Evolutionary conservation across 2,888 invertebrate genomes (phyloP).

Genomic region (Pemphredon lugubris): DNA sequence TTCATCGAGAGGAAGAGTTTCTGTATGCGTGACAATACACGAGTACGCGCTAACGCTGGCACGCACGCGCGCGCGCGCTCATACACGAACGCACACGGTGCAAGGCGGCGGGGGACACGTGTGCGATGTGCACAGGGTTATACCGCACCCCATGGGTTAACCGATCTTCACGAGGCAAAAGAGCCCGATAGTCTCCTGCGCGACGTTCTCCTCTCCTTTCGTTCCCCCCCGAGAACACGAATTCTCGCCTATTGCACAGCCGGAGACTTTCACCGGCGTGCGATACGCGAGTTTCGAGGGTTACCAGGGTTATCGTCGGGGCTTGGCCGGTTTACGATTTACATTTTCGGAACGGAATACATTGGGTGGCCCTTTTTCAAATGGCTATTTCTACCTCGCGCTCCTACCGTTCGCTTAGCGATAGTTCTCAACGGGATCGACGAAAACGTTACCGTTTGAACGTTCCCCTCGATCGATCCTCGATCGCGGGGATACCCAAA

Average conservation of each 20-base stretch:
- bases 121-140: slow-evolving; percentile 28
- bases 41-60: slow-evolving; percentile 12
- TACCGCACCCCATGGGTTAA: slow-evolving; percentile 56
- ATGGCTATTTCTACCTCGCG: not conserved
- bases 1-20: slow-evolving; percentile 61
- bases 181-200: slow-evolving; percentile 47
- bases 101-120: slow-evolving; percentile 4
- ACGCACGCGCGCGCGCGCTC: not conserved
- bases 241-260: slow-evolving; percentile 43
- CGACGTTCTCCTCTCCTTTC: slow-evolving; percentile 59
- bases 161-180: slow-evolving; percentile 48
- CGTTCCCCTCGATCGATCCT: too few relatives aligned
- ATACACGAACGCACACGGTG: slow-evolving; percentile 13
- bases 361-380: not conserved
- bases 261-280: slow-evolving; percentile 61
- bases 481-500: too few relatives aligned
- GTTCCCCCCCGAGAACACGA: slow-evolving; percentile 54
- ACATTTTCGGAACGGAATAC: slow-evolving; percentile 12
- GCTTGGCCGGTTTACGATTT: slow-evolving; percentile 26
- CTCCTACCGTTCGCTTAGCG: not conserved
- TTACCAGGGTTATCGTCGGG: slow-evolving; percentile 63
- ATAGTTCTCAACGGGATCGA: not conserved
- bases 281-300: slow-evolving; percentile 61
- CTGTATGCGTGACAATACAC: slow-evolving; percentile 55
- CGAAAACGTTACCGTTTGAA: not conserved